phyloP scores from a whole-genome alignment of 2,888 invertebrate genomes.

The Drosophila trichaetosa region DNA sequence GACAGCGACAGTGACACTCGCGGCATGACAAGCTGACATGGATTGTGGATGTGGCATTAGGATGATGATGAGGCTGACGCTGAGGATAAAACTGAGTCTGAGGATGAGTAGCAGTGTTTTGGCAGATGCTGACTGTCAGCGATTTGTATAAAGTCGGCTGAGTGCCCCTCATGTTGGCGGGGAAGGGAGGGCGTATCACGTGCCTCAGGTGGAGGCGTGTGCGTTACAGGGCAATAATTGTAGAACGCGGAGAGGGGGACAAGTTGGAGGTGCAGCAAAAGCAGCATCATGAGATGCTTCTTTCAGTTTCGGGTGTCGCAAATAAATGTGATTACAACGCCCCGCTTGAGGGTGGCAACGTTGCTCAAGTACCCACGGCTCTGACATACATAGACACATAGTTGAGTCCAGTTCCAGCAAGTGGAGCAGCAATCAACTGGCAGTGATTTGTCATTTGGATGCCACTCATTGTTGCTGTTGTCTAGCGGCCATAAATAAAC shows the following conservation, averaged over 20 bases:
- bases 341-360: slow-evolving; percentile 19
- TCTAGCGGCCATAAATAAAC: slow-evolving; percentile 65
- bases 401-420: neutral
- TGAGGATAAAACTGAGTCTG: slow-evolving; percentile 19
- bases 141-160: slow-evolving; percentile 71
- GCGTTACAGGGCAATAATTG: slow-evolving; percentile 75
- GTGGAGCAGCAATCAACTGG: slow-evolving; percentile 26
- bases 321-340: slow-evolving; percentile 77
- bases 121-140: slow-evolving; percentile 39
- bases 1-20: slow-evolving; percentile 55
- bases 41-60: slow-evolving; percentile 34
- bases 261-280: neutral
- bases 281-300: slow-evolving; percentile 1
- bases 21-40: slow-evolving; percentile 58
- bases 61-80: slow-evolving; percentile 19
- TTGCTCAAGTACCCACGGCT: slow-evolving; percentile 16
- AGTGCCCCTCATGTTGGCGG: neutral
- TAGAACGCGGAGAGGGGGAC: slow-evolving; percentile 21
- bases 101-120: slow-evolving; percentile 7
- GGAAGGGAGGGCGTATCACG: slow-evolving; percentile 7
- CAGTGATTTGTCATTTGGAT: slow-evolving; percentile 74
- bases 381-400: neutral
- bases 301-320: slow-evolving; percentile 61
- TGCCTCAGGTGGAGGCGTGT: slow-evolving; percentile 36
- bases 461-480: slow-evolving; percentile 44